Base-by-base conservation (phyloP, 2,888 invertebrate species). In the Limnephilus marmoratus region DNA sequence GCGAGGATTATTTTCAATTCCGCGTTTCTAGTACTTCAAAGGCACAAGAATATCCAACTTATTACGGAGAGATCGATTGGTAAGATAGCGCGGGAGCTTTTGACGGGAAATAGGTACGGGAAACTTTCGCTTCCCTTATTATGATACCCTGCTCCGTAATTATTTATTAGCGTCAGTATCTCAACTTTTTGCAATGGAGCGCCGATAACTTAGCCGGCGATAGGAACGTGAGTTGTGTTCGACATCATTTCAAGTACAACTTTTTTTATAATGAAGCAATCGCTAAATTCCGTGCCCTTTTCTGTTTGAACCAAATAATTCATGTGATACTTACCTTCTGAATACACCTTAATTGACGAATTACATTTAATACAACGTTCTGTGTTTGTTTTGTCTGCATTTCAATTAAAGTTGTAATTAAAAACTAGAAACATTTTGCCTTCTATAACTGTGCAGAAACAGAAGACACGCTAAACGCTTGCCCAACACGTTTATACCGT, bases 1-100 rank as follows among this genome's bases (percentile, higher is more conserved):
- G 68, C 53, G 29, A 85, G 90, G 90, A 90, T 90, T 90, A 90
- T 85, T 82, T 90, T 90, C 90, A 82, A 85, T 90, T 90, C 53
- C 90, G 49, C 85, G 68, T 68, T 90, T 90, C 85, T 90, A 37
- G 31, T 68, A 85, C 85, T 85, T 90, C 90, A 90, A 90, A 90
- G 90, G 68, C 24, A 85, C 37, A 13, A 13, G 68, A 85, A 31
- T 90, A 85, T 85, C 90, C 85, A 85, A 85, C 53, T 83, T 45
- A 31, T 81, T 81, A 81, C 82, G 45, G 45, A 90, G 80, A 85
- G 90, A 85, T 90, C 90, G 85, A 90, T 90, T 83, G 68, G 85
- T 15, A 49, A 53, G 90, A 90, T 82, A 90, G 31, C 45, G 53
- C 49, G n/a, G 29, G 41, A 86, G 86, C 49, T 45, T 86, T 45